Conservation (phyloP, 92 coral and sea anemone genomes). For the Isaurus tuberculatus region DNA sequence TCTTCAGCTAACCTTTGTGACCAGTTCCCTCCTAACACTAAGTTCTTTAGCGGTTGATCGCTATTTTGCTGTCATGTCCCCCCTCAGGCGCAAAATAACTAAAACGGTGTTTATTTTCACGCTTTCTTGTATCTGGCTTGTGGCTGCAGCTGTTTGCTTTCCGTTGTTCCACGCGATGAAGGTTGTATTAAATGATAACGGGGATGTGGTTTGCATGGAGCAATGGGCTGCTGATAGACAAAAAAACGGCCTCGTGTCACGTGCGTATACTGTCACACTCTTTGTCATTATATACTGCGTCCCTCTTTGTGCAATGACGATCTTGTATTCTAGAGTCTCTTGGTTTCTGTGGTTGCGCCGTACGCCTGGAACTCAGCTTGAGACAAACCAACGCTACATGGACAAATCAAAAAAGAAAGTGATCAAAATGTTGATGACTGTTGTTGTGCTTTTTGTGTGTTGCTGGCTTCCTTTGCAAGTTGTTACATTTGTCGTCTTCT, state of each 20-base stretch:
- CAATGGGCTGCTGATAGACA: conserved; percentile 76
- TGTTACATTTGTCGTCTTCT: conserved; percentile 51
- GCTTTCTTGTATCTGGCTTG: conserved; percentile 69
- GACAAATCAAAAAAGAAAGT: conserved; percentile 53
- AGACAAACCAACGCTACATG: conserved; percentile 35
- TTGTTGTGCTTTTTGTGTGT: conserved; percentile 58
- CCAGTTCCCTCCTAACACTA: conserved; percentile 87
- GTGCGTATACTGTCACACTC: conserved; percentile 69
- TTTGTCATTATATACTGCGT: conserved; percentile 80
- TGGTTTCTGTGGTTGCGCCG: conserved; percentile 79
- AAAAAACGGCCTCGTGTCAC: conserved; percentile 39
- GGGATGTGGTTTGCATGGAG: conserved; percentile 61
- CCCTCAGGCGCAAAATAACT: conserved; percentile 75
- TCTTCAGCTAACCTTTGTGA: conserved; percentile 70
- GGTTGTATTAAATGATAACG: conserved; percentile 30
- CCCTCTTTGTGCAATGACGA: conserved; percentile 74
- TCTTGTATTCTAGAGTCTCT: conserved; percentile 79
- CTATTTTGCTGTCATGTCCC: conserved; percentile 87
- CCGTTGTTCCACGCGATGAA: conserved; percentile 77
- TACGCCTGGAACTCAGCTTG: conserved; percentile 78
- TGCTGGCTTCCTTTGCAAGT: conserved; percentile 82
- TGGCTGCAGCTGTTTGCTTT: conserved; percentile 72
- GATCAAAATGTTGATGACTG: conserved; percentile 61
- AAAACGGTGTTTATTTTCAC: conserved; percentile 70
- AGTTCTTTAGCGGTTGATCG: conserved; percentile 90